Conservation (phyloP, 2,797 vertebrate genomes). For the Champsocephalus gunnari region DNA sequence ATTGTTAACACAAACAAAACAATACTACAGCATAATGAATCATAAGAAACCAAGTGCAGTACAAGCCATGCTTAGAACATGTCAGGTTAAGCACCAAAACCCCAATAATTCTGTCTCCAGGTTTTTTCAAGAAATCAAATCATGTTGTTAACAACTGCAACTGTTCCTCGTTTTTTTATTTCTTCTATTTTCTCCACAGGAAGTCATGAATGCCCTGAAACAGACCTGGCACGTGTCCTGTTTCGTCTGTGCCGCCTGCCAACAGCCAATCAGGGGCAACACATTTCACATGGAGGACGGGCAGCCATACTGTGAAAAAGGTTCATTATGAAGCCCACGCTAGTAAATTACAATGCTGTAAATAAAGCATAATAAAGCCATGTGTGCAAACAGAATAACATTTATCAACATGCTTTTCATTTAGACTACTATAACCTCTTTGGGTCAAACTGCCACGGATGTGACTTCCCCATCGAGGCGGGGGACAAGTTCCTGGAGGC, state of each 20-base stretch:
- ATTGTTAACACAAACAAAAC: neutral
- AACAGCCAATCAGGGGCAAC: slow-evolving; percentile 94
- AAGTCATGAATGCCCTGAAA: slow-evolving; percentile 98
- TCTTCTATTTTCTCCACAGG: slow-evolving; percentile 79
- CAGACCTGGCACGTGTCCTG: slow-evolving; percentile 98
- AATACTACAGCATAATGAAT: neutral
- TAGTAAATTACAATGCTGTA: no score
- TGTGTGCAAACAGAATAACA: slow-evolving; percentile 8
- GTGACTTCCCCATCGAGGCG: slow-evolving; percentile 98
- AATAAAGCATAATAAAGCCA: neutral
- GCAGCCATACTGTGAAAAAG: slow-evolving; percentile 95
- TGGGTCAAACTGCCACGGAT: slow-evolving; percentile 95
- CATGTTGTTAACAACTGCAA: neutral
- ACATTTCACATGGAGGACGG: slow-evolving; percentile 98
- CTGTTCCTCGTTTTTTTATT: slow-evolving; percentile 11
- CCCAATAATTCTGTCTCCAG: neutral
- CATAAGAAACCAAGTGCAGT: neutral
- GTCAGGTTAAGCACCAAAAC: neutral
- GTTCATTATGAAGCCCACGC: slow-evolving; percentile 68
- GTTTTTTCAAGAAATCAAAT: neutral
- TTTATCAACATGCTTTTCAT: neutral
- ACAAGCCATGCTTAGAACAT: neutral
- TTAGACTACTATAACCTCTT: slow-evolving; percentile 95
- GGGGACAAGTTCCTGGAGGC: slow-evolving; percentile 98
- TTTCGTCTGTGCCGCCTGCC: slow-evolving; percentile 93